These are phyloP conservation scores for Drosophila mauritiana DNA, from an alignment of 1,140 invertebrate genomes.

Conservation along the genomic window DNA sequence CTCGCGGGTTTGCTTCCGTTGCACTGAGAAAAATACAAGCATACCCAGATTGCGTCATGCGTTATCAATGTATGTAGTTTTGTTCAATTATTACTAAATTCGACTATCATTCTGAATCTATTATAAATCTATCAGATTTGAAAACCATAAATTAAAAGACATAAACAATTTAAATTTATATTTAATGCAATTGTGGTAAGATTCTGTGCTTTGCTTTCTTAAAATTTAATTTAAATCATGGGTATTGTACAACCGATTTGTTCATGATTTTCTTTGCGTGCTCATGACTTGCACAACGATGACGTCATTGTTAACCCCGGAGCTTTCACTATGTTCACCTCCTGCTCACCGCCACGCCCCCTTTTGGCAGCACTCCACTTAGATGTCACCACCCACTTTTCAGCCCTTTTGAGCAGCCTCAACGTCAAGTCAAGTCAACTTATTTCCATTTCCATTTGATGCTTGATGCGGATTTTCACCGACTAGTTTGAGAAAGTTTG, in stretches of 20 bases:
- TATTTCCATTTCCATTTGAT: conserved; percentile 78
- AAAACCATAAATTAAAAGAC: too few species aligned
- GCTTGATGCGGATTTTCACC: conserved; percentile 57
- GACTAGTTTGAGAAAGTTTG: conserved; percentile 67
- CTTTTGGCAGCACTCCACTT: conserved; percentile 25
- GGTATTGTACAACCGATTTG: background rate
- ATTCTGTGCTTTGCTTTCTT: too few species aligned
- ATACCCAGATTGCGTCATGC: background rate
- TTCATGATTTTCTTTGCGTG: conserved; percentile 3
- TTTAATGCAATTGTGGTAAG: too few species aligned
- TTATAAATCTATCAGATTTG: too few species aligned
- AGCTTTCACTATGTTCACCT: conserved; percentile 57
- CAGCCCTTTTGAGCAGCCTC: conserved; percentile 23
- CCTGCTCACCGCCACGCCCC: background rate
- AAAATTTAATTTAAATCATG: background rate
- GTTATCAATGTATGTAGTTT: too few species aligned
- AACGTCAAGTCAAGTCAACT: conserved; percentile 60
- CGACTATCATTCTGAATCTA: too few species aligned
- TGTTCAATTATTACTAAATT: too few species aligned
- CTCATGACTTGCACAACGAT: conserved; percentile 64
- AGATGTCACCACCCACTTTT: conserved; percentile 31
- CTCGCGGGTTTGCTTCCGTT: background rate
- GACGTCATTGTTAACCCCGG: conserved; percentile 79
- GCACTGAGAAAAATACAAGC: conserved; percentile 1
- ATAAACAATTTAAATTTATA: too few species aligned